Conservation (phyloP, 2,113 vertebrate genomes). For the Pterophyllum scalare region DNA sequence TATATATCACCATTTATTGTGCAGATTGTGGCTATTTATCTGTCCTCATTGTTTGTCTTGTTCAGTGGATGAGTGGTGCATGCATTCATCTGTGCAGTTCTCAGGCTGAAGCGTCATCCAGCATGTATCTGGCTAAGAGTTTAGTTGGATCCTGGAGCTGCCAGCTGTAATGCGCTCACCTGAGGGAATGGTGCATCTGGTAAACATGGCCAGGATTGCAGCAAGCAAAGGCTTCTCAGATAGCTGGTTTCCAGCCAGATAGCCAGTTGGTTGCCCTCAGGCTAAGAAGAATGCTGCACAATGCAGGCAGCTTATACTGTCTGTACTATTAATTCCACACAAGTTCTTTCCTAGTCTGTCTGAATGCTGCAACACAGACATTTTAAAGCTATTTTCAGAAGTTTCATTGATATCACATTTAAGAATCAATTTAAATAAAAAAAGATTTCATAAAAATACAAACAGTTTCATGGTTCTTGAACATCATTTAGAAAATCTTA, state of each 20-base stretch:
- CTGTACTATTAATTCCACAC: not conserved
- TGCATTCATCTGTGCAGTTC: not conserved
- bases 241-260: constrained; percentile 64
- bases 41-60: not conserved
- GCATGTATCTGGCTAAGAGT: constrained; percentile 37
- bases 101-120: constrained; percentile 40
- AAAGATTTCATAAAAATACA: too few relatives aligned
- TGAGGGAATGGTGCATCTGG: constrained; percentile 76
- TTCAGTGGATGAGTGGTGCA: not conserved
- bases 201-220: constrained; percentile 57
- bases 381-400: too few relatives aligned
- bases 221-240: constrained; percentile 55
- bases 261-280: constrained; percentile 67
- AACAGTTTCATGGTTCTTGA: too few relatives aligned
- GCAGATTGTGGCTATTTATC: not conserved
- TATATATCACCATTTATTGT: not conserved
- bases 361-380: not conserved
- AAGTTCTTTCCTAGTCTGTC: constrained; percentile 15
- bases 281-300: constrained; percentile 43
- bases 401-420: too few relatives aligned
- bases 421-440: too few relatives aligned
- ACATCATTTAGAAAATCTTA: too few relatives aligned
- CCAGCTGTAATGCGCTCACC: constrained; percentile 70
- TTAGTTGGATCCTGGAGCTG: constrained; percentile 50
- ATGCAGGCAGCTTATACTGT: not conserved